phyloP scores from a whole-genome alignment of 1,140 invertebrate species.

The Cheumatopsyche charites region DNA sequence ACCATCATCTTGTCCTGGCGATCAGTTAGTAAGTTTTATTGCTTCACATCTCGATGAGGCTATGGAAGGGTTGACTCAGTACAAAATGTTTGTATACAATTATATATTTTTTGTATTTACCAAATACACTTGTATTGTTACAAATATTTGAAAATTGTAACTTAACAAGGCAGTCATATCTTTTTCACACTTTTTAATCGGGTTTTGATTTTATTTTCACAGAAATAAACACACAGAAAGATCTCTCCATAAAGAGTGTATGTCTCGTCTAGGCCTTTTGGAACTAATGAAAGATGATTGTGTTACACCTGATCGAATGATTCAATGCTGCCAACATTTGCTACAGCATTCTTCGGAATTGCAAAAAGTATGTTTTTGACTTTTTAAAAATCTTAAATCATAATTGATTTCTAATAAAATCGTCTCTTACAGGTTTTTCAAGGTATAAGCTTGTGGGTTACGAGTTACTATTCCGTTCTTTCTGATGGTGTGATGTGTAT shows the following conservation, averaged over 20 bases:
- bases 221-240: conserved; percentile 80
- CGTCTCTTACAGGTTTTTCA: conserved; percentile 57
- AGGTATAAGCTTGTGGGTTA: conserved; percentile 76
- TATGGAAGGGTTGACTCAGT: conserved; percentile 69
- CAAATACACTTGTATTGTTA: background rate
- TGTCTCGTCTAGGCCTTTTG: conserved; percentile 69
- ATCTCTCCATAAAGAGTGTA: conserved; percentile 70
- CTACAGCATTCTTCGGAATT: conserved; percentile 61
- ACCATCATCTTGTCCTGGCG: conserved; percentile 85
- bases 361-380: conserved; percentile 43
- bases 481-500: conserved; percentile 90
- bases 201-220: conserved; percentile 49
- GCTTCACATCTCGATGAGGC: conserved; percentile 78
- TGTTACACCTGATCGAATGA: conserved; percentile 88
- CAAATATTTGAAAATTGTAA: no score
- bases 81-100: conserved; percentile 70
- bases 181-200: no score
- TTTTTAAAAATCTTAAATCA: no score
- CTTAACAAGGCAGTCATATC: no score
- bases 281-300: conserved; percentile 86
- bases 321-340: conserved; percentile 77
- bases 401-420: background rate
- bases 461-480: conserved; percentile 90
- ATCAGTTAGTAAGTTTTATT: conserved; percentile 84
- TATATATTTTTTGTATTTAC: background rate